Conservation (phyloP, 92 coral and sea anemone species). For the Zoanthus sansibaricus region DNA sequence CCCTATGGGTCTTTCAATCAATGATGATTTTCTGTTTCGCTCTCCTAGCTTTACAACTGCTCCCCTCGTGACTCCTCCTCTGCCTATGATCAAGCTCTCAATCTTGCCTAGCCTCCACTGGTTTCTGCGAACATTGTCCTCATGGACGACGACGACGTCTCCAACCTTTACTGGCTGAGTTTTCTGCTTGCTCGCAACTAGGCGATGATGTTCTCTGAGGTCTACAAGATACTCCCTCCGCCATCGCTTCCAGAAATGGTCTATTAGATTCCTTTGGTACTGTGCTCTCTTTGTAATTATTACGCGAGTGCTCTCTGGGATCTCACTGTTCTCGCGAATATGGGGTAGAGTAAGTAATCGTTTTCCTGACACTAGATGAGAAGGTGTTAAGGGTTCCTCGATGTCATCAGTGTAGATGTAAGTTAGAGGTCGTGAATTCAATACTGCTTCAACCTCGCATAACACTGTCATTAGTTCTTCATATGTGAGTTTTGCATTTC, state of each 20-base stretch:
- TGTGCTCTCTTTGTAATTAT: not conserved
- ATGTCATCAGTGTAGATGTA: conserved; percentile 3
- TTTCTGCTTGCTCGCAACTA: conserved; percentile 6
- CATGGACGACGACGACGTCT: conserved; percentile 45
- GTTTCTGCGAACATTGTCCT: conserved; percentile 55
- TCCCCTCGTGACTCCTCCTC: conserved; percentile 39
- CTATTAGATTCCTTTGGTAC: not conserved
- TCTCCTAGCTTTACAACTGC: not conserved
- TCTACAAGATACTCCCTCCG: no score
- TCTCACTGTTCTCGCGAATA: not conserved
- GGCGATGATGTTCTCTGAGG: conserved; percentile 26
- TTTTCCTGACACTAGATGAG: not conserved
- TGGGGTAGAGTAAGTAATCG: no score
- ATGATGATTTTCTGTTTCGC: not conserved
- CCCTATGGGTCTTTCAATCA: conserved; percentile 8
- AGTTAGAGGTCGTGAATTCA: not conserved
- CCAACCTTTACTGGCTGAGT: conserved; percentile 30
- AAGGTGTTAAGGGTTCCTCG: conserved; percentile 17
- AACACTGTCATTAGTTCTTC: conserved; percentile 1
- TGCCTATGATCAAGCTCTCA: conserved; percentile 29
- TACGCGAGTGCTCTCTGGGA: not conserved
- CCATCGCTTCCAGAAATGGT: no score
- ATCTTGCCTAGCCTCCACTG: not conserved
- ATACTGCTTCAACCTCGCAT: conserved; percentile 6
- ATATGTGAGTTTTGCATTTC: not conserved